phyloP scores from a whole-genome alignment of 92 coral and sea anemone species.

The Epizoanthus ramosus region DNA sequence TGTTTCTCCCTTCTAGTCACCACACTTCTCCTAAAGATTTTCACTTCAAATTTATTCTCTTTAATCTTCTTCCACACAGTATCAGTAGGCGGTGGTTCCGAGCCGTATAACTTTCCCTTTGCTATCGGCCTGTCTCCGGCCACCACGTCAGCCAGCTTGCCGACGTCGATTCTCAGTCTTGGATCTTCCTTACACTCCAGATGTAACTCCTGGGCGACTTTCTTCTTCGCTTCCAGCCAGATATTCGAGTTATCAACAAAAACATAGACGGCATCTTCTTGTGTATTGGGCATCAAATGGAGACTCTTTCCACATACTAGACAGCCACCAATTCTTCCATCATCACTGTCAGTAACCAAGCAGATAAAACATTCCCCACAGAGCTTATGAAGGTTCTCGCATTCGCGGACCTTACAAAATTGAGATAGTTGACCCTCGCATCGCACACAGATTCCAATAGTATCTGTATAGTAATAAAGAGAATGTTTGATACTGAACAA shows the following conservation, averaged over 20 bases:
- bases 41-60: conserved; percentile 22
- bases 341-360: background rate
- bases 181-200: conserved; percentile 43
- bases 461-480: background rate
- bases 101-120: conserved; percentile 39
- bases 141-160: conserved; percentile 44
- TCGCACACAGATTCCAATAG: background rate
- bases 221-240: conserved; percentile 56
- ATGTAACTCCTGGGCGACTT: conserved; percentile 13
- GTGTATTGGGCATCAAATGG: background rate
- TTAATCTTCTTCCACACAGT: conserved; percentile 46
- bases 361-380: conserved; percentile 28
- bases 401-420: conserved; percentile 22
- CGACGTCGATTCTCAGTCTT: conserved; percentile 44
- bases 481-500: no score
- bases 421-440: conserved; percentile 3
- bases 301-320: conserved; percentile 10
- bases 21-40: conserved; percentile 15
- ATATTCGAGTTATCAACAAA: conserved; percentile 58
- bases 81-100: conserved; percentile 58
- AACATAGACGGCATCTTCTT: conserved; percentile 21
- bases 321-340: conserved; percentile 7
- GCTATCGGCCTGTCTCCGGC: conserved; percentile 43
- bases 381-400: conserved; percentile 19
- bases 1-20: conserved; percentile 46